Evolutionary conservation across 2,797 vertebrate species (phyloP).

Genomic region (Picus viridis): DNA sequence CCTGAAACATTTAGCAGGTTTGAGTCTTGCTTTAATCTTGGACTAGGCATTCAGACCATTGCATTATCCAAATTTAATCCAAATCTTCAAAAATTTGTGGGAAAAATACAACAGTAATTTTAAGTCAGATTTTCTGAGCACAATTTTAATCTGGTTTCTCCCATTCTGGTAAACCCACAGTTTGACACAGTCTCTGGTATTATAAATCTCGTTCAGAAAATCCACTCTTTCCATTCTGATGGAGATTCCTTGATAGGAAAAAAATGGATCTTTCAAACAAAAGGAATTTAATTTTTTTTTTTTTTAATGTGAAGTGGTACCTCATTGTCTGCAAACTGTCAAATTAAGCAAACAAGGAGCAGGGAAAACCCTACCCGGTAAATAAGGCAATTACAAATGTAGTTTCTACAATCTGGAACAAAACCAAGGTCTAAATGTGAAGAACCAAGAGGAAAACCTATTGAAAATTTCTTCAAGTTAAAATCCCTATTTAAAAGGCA

Average conservation of each 20-base stretch:
- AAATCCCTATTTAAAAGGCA: conserved; percentile 25
- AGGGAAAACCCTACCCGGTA: conserved; percentile 10
- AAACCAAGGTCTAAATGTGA: conserved; percentile 28
- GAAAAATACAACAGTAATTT: neutral
- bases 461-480: conserved; percentile 43
- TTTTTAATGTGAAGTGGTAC: neutral
- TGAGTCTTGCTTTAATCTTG: neutral
- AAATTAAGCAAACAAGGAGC: conserved; percentile 28
- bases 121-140: neutral
- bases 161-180: neutral
- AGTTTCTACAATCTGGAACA: conserved; percentile 16
- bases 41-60: neutral
- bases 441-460: conserved; percentile 21
- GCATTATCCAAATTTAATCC: neutral
- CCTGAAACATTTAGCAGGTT: neutral
- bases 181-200: neutral
- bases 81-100: neutral
- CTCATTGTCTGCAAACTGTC: conserved; percentile 11
- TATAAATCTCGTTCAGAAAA: neutral
- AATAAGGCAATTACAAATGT: conserved; percentile 46
- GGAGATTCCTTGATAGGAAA: neutral
- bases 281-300: neutral
- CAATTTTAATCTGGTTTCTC: neutral
- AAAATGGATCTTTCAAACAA: neutral
- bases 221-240: neutral